Evolutionary conservation across 2,888 invertebrate genomes (phyloP).

Genomic region (Aplocera efformata): DNA sequence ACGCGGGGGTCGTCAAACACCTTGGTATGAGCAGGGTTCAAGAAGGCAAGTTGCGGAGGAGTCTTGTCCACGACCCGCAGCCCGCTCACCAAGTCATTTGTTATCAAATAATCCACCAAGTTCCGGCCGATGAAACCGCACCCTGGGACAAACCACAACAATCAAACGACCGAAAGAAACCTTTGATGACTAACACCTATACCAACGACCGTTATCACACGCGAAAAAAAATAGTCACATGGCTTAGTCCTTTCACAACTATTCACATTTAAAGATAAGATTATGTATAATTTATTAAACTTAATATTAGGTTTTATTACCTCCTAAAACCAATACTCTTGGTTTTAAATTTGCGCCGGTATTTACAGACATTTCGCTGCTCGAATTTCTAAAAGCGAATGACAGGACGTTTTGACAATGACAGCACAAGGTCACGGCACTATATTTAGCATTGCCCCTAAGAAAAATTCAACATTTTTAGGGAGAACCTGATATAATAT

Average conservation of each 20-base stretch:
- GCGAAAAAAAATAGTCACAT: constrained; percentile 37
- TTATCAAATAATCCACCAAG: constrained; percentile 89
- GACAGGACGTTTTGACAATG: constrained; percentile 32
- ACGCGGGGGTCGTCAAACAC: constrained; percentile 88
- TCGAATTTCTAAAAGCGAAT: constrained; percentile 49
- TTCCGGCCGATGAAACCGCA: constrained; percentile 97
- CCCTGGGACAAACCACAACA: constrained; percentile 80
- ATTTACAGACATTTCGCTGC: constrained; percentile 65
- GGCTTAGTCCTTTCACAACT: background rate
- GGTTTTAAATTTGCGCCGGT: constrained; percentile 74
- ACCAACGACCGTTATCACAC: constrained; percentile 56
- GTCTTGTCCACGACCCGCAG: constrained; percentile 95
- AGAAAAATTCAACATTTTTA: no score
- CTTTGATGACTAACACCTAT: constrained; percentile 68
- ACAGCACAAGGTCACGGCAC: constrained; percentile 10
- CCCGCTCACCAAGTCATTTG: constrained; percentile 86
- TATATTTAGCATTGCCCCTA: constrained; percentile 23
- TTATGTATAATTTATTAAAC: constrained; percentile 1
- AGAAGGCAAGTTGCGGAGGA: constrained; percentile 95
- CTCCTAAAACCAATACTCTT: constrained; percentile 72
- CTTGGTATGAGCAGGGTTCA: constrained; percentile 86
- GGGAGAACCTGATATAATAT: no score
- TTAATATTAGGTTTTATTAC: constrained; percentile 40
- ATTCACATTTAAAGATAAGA: background rate
- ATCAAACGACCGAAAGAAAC: constrained; percentile 30